A percentile compares a stretch with the other conserved stretches of the same genome.
Evolutionary conservation across 2,113 vertebrate species (phyloP).

Genomic region (Calonectris borealis): DNA sequence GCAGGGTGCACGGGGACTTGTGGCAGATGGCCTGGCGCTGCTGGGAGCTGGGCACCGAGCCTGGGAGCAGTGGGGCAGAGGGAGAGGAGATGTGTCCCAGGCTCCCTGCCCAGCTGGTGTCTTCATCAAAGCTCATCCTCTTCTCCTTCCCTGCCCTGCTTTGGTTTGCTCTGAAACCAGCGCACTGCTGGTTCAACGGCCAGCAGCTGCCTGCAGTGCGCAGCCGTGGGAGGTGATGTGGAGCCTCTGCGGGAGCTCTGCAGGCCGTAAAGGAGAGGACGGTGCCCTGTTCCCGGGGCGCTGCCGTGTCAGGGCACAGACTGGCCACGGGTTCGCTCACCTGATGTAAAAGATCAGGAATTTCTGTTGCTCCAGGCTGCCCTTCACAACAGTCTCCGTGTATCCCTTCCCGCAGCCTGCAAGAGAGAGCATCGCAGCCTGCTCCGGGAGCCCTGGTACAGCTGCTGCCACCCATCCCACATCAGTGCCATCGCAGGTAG

Average conservation of each 20-base stretch:
- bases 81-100: background rate
- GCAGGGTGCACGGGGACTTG: background rate
- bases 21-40: background rate
- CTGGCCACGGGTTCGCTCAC: constrained; percentile 56
- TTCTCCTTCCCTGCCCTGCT: background rate
- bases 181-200: background rate
- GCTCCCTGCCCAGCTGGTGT: background rate
- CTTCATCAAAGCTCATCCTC: background rate
- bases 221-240: background rate
- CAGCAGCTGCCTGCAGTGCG: background rate
- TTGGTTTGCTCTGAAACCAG: background rate
- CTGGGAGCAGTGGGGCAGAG: background rate
- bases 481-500: background rate
- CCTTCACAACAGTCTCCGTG: constrained; percentile 84
- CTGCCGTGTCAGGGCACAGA: accelerated
- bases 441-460: background rate
- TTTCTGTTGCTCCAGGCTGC: constrained; percentile 78
- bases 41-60: background rate
- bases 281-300: background rate
- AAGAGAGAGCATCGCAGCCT: background rate
- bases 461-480: background rate
- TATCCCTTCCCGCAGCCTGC: constrained; percentile 83
- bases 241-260: background rate
- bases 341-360: constrained; percentile 89
- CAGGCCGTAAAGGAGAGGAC: background rate